A percentile compares a stretch with the other conserved stretches of the same genome.
phyloP scores from a whole-genome alignment of 35 echinoderm and acorn worm species.

The Lytechinus variegatus region DNA sequence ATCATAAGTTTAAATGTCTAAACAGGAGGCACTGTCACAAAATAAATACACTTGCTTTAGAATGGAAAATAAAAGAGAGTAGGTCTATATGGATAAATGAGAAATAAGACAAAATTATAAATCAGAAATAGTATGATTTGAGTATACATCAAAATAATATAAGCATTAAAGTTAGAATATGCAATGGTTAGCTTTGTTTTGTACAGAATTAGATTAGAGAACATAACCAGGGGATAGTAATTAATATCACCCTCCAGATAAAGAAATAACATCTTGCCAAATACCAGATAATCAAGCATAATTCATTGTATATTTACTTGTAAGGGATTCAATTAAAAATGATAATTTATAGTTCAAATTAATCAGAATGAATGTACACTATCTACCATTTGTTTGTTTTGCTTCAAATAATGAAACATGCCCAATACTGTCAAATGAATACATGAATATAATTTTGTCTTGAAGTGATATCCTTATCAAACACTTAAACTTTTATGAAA shows the following conservation, averaged over 20 bases:
- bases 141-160: not conserved
- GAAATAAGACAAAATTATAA: not conserved
- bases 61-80: not conserved
- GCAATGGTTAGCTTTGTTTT: not conserved
- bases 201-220: not conserved
- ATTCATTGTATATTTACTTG: no score
- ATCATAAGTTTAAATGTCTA: not conserved
- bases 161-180: not conserved
- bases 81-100: not conserved
- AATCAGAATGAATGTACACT: no score
- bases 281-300: no score
- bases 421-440: no score
- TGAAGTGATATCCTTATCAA: no score
- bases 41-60: slow-evolving; percentile 14
- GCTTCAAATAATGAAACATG: no score
- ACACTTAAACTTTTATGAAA: no score
- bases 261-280: no score
- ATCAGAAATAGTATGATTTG: not conserved
- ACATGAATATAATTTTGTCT: no score
- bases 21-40: slow-evolving; percentile 9
- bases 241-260: not conserved
- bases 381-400: no score
- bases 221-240: not conserved
- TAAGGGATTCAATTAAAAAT: no score
- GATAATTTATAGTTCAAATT: no score